phyloP scores from a whole-genome alignment of 2,113 vertebrate species.

The Andinoacara biseriatus region DNA sequence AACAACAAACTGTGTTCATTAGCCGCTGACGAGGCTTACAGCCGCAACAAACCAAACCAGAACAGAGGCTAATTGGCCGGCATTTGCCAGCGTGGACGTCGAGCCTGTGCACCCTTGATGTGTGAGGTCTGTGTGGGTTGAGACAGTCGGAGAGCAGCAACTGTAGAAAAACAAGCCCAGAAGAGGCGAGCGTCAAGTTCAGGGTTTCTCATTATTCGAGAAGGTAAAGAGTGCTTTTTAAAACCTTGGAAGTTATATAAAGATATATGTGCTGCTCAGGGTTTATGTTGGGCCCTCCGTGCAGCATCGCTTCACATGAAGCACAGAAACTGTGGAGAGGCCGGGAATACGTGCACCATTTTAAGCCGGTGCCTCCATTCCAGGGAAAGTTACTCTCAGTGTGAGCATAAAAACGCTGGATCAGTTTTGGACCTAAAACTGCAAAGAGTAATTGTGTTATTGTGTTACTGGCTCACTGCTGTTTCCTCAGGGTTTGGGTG shows the following conservation, averaged over 20 bases:
- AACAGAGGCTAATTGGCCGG: conserved; percentile 47
- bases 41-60: conserved; percentile 24
- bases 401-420: neutral
- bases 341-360: fast-evolving
- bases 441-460: neutral
- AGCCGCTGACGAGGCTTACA: conserved; percentile 29
- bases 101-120: conserved; percentile 23
- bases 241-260: neutral
- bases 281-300: neutral
- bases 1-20: conserved; percentile 44
- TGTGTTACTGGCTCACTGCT: neutral
- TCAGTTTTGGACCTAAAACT: neutral
- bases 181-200: neutral
- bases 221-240: neutral
- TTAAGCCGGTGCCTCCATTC: neutral
- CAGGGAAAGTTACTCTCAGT: neutral
- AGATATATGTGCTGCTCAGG: neutral
- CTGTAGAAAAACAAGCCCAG: neutral
- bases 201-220: neutral
- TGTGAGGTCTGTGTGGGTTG: conserved; percentile 6
- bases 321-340: fast-evolving
- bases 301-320: neutral
- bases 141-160: neutral
- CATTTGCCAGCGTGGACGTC: conserved; percentile 38
- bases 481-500: fast-evolving